Conservation (phyloP, 2,888 invertebrate genomes). For the Agriopis leucophaearia region DNA sequence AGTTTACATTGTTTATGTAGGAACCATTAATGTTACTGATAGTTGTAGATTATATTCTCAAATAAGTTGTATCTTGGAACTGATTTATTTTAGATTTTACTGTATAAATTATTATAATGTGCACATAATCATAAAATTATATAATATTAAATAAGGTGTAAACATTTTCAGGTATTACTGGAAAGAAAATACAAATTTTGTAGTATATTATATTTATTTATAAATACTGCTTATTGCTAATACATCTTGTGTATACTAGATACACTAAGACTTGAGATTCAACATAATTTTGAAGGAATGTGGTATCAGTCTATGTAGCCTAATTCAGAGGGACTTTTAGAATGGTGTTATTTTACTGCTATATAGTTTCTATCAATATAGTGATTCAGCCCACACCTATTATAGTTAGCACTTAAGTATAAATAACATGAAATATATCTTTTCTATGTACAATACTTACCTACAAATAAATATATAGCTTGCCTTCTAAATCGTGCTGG, state of each 20-base stretch:
- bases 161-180: background rate
- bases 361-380: background rate
- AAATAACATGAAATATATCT: constrained; percentile 5
- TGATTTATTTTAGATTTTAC: constrained; percentile 23
- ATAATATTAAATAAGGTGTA: background rate
- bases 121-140: constrained; percentile 13
- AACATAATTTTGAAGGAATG: constrained; percentile 35
- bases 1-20: background rate
- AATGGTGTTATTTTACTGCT: too few relatives aligned
- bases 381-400: constrained; percentile 3
- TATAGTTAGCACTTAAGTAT: constrained; percentile 3
- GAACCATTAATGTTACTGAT: background rate
- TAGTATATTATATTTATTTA: constrained; percentile 1
- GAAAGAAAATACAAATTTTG: constrained; percentile 4
- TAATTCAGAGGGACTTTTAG: background rate
- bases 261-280: constrained; percentile 15
- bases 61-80: constrained; percentile 8
- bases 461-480: background rate
- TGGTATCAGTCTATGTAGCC: constrained; percentile 28
- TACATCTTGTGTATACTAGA: background rate
- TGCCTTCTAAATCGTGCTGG: background rate
- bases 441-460: constrained; percentile 6
- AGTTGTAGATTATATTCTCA: constrained; percentile 6
- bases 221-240: constrained; percentile 7
- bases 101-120: constrained; percentile 5